A percentile compares a stretch with the other conserved stretches of the same genome.
phyloP scores from a whole-genome alignment of 2,888 invertebrate species.

The Dryadula phaetusa region DNA sequence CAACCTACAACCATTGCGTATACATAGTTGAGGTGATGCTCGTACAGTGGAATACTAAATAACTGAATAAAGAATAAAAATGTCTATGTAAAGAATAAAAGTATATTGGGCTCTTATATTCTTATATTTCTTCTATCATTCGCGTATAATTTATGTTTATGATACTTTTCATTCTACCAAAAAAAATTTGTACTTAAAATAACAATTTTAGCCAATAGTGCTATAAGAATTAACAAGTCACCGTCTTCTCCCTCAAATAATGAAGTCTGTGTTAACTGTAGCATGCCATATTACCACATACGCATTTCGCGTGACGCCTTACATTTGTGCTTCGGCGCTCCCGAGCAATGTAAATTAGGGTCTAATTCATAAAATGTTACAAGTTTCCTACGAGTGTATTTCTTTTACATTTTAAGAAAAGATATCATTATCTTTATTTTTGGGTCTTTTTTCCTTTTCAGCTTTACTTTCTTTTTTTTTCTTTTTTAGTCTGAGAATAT shows the following conservation, averaged over 20 bases:
- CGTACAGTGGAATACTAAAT: too few relatives aligned
- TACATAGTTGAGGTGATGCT: too few relatives aligned
- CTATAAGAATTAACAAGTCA: slow-evolving; percentile 10
- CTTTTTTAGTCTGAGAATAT: too few relatives aligned
- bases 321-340: slow-evolving; percentile 31
- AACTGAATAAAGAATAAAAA: too few relatives aligned
- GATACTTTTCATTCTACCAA: too few relatives aligned
- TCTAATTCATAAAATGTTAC: slow-evolving; percentile 22
- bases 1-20: too few relatives aligned
- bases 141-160: too few relatives aligned
- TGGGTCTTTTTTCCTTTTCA: too few relatives aligned
- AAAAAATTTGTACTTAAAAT: background rate
- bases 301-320: slow-evolving; percentile 39
- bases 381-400: background rate
- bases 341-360: slow-evolving; percentile 28
- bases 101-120: too few relatives aligned
- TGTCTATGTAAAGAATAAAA: too few relatives aligned
- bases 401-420: background rate
- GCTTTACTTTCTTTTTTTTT: too few relatives aligned
- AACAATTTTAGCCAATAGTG: background rate
- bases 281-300: slow-evolving; percentile 36
- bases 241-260: slow-evolving; percentile 24
- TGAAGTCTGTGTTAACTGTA: slow-evolving; percentile 34
- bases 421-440: background rate
- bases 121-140: too few relatives aligned